Evolutionary conservation across 2,888 invertebrate genomes (phyloP).

Genomic region (Drosophila kuntzei): DNA sequence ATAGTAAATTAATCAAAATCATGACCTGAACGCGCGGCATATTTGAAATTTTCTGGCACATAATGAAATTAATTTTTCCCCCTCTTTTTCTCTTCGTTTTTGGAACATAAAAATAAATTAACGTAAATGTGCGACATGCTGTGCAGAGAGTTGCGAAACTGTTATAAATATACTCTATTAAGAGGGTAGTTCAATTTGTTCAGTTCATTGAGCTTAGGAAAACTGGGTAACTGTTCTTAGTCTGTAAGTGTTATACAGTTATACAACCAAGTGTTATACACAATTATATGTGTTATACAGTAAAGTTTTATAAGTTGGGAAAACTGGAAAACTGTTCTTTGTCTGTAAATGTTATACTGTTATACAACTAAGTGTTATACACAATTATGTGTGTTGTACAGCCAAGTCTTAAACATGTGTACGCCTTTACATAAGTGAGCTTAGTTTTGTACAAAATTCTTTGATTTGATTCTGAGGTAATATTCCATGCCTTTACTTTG

Average conservation of each 20-base stretch:
- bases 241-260: not conserved
- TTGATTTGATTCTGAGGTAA: too few species aligned
- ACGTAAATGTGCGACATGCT: slow-evolving; percentile 66
- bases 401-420: too few species aligned
- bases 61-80: slow-evolving; percentile 31
- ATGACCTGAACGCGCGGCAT: slow-evolving; percentile 47
- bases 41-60: slow-evolving; percentile 55
- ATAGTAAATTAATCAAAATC: slow-evolving; percentile 70
- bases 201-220: not conserved
- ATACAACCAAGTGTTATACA: not conserved
- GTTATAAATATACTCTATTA: slow-evolving; percentile 36
- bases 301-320: too few species aligned
- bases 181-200: slow-evolving; percentile 4
- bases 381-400: not conserved
- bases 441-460: too few species aligned
- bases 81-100: slow-evolving; percentile 8
- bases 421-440: too few species aligned
- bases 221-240: too few species aligned
- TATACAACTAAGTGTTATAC: slow-evolving; percentile 1
- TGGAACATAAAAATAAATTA: slow-evolving; percentile 48
- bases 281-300: too few species aligned
- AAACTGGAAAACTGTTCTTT: too few species aligned
- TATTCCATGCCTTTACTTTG: too few species aligned
- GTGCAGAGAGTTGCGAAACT: slow-evolving; percentile 44
- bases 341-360: too few species aligned